Conservation (phyloP, 2,797 vertebrate species). For the Hoplostethus mediterraneus region DNA sequence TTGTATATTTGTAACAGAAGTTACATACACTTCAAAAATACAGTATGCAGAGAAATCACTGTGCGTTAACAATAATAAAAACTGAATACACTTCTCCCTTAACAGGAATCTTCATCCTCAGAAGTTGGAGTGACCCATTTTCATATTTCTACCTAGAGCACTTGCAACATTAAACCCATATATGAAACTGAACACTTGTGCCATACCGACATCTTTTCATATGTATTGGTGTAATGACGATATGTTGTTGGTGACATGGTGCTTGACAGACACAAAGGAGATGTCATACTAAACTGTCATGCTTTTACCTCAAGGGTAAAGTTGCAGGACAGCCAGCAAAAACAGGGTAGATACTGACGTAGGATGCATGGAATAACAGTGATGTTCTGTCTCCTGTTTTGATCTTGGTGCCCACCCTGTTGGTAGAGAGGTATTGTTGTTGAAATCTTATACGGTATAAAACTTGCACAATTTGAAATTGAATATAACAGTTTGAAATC, state of each 20-base stretch:
- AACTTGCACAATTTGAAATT: background rate
- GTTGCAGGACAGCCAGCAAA: background rate
- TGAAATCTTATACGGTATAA: background rate
- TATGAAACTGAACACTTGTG: slow-evolving; percentile 27
- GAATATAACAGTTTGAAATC: too few species aligned
- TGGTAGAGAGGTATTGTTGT: background rate
- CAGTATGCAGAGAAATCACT: too few species aligned
- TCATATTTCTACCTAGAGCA: slow-evolving; percentile 22
- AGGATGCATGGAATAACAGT: background rate
- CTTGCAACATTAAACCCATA: slow-evolving; percentile 1
- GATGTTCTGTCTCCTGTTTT: background rate
- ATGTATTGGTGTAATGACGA: slow-evolving; percentile 25
- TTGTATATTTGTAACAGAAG: too few species aligned
- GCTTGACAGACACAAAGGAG: slow-evolving; percentile 37
- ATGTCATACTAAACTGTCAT: slow-evolving; percentile 4
- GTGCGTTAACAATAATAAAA: too few species aligned
- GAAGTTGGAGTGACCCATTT: slow-evolving; percentile 33
- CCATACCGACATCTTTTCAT: slow-evolving; percentile 17
- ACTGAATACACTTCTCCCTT: background rate
- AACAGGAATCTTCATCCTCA: background rate
- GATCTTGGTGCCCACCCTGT: background rate
- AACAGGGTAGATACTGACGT: background rate
- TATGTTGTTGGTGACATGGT: slow-evolving; percentile 25
- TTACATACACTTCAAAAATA: too few species aligned
- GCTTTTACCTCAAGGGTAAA: slow-evolving; percentile 16